Base-by-base conservation (phyloP, 2,113 vertebrate genomes). In the Cinclus cinclus region DNA sequence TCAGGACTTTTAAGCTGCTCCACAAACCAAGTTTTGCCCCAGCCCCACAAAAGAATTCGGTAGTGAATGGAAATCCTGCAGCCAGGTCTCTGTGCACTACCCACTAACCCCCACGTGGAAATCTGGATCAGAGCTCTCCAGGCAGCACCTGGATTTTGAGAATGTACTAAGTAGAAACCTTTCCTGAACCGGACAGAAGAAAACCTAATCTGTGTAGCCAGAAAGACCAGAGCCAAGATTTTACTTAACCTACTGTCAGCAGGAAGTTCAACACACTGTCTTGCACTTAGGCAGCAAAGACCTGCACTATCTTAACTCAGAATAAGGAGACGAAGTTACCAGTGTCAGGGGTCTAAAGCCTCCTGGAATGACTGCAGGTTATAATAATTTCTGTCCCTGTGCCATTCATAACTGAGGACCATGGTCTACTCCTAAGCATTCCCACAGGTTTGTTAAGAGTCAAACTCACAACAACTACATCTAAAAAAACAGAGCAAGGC, bases 211-310 rank as follows among this genome's bases (percentile, higher is more conserved):
- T 77, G 41, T 44, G 35, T 31, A 83, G 65, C 52, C 53, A 89
- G 69, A 81, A 94, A 90, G n/a, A 64, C 37, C 4, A 89, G 41
- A 64, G 60, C 4, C 23, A 62, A 14, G 49, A 33, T 70, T 95
- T 89, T 89, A 94, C 92, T 87, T 67, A 91, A 74, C 68, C 60
- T 62, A 28, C 68, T 81, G 55, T 62, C 87, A 92, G 56, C 42
- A 74, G 19, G 28, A 83, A 62, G 68, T 64, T 83, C 68, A 79
- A 44, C 50, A 37, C 5, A 11, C 49, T 60, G 69, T 47, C 91
- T 59, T 69, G 41, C n/a, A 77, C 50, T 30, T 8, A 6, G 49
- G 70, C 75, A 85, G 44, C 21, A 6, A 80, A 73, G 28, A 44
- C 31, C 47, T 77, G n/a, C 76, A 42, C 59, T 50, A 6, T 10